Evolutionary conservation across 1,140 invertebrate genomes (phyloP).

Genomic region (Acromyrmex charruanus): DNA sequence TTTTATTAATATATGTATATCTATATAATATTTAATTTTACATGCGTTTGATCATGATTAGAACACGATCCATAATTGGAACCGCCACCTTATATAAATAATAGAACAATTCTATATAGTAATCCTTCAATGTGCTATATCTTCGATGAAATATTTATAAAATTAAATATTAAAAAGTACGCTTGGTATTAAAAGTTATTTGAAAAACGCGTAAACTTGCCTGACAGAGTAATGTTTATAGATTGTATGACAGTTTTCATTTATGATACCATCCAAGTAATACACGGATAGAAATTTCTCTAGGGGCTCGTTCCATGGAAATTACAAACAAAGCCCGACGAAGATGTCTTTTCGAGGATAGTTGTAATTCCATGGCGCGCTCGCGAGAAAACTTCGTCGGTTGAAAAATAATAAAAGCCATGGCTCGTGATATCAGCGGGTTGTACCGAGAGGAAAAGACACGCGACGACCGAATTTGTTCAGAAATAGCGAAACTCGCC

Average conservation of each 20-base stretch:
- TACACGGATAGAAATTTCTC: slow-evolving; percentile 50
- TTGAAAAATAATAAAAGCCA: slow-evolving; percentile 61
- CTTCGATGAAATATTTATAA: neutral
- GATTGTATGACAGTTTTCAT: slow-evolving; percentile 41
- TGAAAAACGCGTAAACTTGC: neutral
- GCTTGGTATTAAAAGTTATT: slow-evolving; percentile 1
- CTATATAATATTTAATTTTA: too few relatives aligned
- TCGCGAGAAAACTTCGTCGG: slow-evolving; percentile 12
- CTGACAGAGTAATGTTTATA: slow-evolving; percentile 9
- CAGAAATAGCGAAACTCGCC: slow-evolving; percentile 37
- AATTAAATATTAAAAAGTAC: neutral
- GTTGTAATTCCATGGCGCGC: slow-evolving; percentile 45
- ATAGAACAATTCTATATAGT: neutral
- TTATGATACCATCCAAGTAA: slow-evolving; percentile 23
- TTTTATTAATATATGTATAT: too few relatives aligned
- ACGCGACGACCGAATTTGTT: slow-evolving; percentile 56
- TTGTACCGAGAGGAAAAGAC: slow-evolving; percentile 28
- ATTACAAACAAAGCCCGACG: slow-evolving; percentile 54
- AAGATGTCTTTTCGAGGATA: slow-evolving; percentile 55
- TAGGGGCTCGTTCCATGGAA: slow-evolving; percentile 47
- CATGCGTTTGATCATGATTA: too few relatives aligned
- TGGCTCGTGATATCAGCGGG: slow-evolving; percentile 29
- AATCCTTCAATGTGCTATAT: neutral
- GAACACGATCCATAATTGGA: too few relatives aligned
- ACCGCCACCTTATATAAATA: neutral